A percentile compares a stretch with the other conserved stretches of the same genome.
These are phyloP conservation scores for Cantharis rustica DNA, from an alignment of 2,888 invertebrate genomes.

Conservation along the genomic window DNA sequence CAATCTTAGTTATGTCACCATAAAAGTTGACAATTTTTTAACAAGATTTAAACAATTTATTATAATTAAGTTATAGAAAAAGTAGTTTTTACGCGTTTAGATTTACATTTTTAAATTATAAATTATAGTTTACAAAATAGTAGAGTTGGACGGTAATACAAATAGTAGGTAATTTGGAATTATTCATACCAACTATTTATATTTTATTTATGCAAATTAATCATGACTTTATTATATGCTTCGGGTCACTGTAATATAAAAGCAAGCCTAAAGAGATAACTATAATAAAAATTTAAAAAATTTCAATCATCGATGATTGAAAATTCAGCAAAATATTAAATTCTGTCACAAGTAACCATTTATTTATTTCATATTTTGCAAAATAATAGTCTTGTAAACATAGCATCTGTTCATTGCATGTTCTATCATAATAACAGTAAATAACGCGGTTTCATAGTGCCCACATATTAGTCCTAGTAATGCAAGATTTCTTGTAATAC, in stretches of 20 bases:
- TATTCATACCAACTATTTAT: background rate
- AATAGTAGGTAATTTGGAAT: background rate
- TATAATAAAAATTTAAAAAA: background rate
- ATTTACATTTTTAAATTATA: background rate
- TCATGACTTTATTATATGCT: background rate
- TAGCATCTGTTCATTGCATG: background rate
- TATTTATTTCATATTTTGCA: background rate
- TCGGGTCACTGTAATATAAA: background rate
- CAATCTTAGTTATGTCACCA: background rate
- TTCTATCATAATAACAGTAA: background rate
- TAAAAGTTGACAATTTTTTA: background rate
- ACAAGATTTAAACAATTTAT: background rate
- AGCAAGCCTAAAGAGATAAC: background rate
- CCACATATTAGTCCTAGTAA: background rate
- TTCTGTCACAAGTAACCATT: background rate
- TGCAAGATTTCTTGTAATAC: background rate
- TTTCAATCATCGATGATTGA: too few species aligned
- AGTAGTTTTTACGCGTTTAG: background rate
- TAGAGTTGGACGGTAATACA: background rate
- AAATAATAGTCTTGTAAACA: background rate
- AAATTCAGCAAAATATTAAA: background rate
- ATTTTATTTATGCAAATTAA: background rate
- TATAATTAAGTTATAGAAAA: background rate
- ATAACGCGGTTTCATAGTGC: background rate
- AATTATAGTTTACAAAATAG: background rate